phyloP scores from a whole-genome alignment of 2,888 invertebrate genomes.

The Chymomyza fuscimana region DNA sequence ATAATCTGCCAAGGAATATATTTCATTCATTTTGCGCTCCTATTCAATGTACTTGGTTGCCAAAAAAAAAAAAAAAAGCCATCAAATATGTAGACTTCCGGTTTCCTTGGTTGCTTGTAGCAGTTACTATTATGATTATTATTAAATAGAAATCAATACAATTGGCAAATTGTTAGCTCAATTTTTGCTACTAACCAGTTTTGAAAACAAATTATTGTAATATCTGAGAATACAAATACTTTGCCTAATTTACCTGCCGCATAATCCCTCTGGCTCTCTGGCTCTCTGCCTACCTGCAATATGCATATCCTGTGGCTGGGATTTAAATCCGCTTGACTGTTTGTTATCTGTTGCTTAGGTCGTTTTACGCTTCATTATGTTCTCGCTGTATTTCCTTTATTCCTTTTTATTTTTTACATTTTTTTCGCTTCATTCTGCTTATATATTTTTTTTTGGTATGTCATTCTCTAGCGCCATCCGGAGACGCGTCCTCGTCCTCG shows the following conservation, averaged over 20 bases:
- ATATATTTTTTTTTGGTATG: not conserved
- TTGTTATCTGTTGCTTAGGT: slow-evolving; percentile 64
- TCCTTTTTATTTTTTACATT: not conserved
- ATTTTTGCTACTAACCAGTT: too few species aligned
- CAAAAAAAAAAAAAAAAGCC: too few species aligned
- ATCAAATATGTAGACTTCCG: too few species aligned
- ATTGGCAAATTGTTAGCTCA: too few species aligned
- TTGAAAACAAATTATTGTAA: too few species aligned
- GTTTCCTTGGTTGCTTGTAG: too few species aligned
- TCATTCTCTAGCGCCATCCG: not conserved
- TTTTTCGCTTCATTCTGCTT: slow-evolving; percentile 7
- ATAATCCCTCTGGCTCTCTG: not conserved
- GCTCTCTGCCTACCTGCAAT: not conserved
- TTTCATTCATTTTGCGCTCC: too few species aligned
- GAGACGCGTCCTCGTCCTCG: not conserved
- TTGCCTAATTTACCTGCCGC: not conserved
- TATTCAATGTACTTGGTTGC: too few species aligned
- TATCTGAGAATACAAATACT: too few species aligned
- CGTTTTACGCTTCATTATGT: slow-evolving; percentile 65
- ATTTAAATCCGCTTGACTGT: not conserved
- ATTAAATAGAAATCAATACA: too few species aligned
- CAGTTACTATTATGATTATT: too few species aligned
- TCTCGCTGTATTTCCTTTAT: slow-evolving; percentile 15
- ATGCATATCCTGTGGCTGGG: not conserved
- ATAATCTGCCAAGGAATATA: too few species aligned